A percentile compares a stretch with the other conserved stretches of the same genome.
Evolutionary conservation across 2,797 vertebrate species (phyloP).

Genomic region (Oreochromis mossambicus): DNA sequence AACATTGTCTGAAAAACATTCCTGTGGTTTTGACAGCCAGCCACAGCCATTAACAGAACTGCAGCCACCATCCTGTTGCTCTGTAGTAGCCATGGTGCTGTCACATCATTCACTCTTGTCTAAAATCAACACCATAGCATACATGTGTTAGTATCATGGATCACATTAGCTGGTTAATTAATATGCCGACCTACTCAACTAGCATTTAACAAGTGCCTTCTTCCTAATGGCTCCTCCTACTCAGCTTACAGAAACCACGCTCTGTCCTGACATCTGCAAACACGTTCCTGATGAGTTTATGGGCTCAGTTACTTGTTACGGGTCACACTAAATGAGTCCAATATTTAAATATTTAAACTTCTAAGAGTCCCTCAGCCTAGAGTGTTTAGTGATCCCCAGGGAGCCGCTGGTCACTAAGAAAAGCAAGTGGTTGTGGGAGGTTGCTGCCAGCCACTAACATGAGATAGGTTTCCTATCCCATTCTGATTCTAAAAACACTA

Average conservation of each 20-base stretch:
- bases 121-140: not conserved
- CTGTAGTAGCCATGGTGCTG: not conserved
- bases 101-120: not conserved
- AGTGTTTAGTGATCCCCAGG: not conserved
- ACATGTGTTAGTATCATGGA: not conserved
- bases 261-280: not conserved
- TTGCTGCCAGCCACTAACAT: not conserved
- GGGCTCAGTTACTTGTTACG: not conserved
- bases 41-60: not conserved
- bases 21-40: accelerated
- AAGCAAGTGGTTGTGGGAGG: not conserved
- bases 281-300: not conserved
- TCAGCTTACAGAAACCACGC: not conserved
- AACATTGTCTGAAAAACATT: not conserved
- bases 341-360: not conserved
- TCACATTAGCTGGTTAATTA: not conserved
- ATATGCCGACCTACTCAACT: not conserved
- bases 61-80: not conserved
- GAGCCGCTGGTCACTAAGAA: not conserved
- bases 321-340: not conserved
- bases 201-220: not conserved
- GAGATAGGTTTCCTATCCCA: accelerated
- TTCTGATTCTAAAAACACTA: not conserved
- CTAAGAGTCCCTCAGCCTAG: not conserved
- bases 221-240: not conserved